Percentiles rank a stretch among this genome's conserved stretches.
These are phyloP conservation scores for Orgyia antiqua DNA, from an alignment of 2,888 invertebrate genomes.

Conservation along the genomic window DNA sequence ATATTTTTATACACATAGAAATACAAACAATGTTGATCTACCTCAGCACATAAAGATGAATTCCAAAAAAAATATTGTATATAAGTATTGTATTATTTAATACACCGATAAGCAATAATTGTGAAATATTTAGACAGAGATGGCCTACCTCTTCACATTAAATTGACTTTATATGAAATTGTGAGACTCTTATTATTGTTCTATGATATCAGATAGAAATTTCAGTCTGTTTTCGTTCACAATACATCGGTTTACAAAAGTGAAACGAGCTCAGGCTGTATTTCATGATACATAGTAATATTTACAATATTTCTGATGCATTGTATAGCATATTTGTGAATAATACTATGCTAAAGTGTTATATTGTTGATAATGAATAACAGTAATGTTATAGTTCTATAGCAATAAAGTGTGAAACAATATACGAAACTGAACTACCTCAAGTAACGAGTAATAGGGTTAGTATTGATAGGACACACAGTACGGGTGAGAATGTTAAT, in stretches of 20 bases:
- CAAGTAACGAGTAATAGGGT: slow-evolving; percentile 64
- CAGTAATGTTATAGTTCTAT: slow-evolving; percentile 52
- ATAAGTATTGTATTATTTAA: slow-evolving; percentile 24
- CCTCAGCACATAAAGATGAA: slow-evolving; percentile 55
- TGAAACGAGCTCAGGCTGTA: slow-evolving; percentile 10
- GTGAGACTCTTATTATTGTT: slow-evolving; percentile 12
- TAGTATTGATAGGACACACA: slow-evolving; percentile 42
- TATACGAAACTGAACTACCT: slow-evolving; percentile 71
- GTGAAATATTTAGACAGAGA: slow-evolving; percentile 34
- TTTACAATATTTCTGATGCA: slow-evolving; percentile 28
- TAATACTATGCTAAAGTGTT: slow-evolving; percentile 43
- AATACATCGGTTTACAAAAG: slow-evolving; percentile 14
- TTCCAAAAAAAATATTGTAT: slow-evolving; percentile 21
- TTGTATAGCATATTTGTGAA: slow-evolving; percentile 42
- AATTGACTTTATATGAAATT: slow-evolving; percentile 18
- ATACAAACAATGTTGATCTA: slow-evolving; percentile 66
- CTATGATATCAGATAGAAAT: slow-evolving; percentile 1
- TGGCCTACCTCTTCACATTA: slow-evolving; percentile 49
- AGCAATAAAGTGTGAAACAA: slow-evolving; percentile 64
- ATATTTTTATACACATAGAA: slow-evolving; percentile 75
- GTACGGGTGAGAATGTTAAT: slow-evolving; percentile 17
- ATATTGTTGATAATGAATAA: slow-evolving; percentile 59
- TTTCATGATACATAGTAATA: slow-evolving; percentile 14
- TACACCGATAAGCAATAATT: slow-evolving; percentile 25
- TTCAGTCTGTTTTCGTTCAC: slow-evolving; percentile 19